Evolutionary conservation across 1,140 invertebrate genomes (phyloP).

Genomic region (Metopolophium dirhodum): DNA sequence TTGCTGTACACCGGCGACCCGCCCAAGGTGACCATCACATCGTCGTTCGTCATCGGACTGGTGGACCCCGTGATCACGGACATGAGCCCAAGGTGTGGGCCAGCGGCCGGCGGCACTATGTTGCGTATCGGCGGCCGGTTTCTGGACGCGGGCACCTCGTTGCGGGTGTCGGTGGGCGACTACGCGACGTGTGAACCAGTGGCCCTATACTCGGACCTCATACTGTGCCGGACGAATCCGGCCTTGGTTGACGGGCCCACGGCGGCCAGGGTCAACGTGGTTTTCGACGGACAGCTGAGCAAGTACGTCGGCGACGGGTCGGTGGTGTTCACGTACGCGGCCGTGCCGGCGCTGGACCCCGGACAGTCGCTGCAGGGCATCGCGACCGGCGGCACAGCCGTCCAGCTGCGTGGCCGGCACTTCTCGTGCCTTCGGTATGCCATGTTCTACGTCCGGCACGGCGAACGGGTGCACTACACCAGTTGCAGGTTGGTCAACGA

Average conservation of each 20-base stretch:
- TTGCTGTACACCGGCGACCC: conserved; percentile 71
- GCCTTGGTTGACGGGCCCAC: not conserved
- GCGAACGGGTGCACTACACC: not conserved
- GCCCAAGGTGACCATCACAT: conserved; percentile 70
- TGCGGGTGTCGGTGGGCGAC: conserved; percentile 87
- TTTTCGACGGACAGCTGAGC: not conserved
- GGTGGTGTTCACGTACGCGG: not conserved
- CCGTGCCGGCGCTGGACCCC: not conserved
- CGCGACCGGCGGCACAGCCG: not conserved
- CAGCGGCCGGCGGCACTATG: conserved; percentile 89
- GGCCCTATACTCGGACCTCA: not conserved
- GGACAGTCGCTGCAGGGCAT: not conserved
- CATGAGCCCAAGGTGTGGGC: conserved; percentile 87
- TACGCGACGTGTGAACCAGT: not conserved
- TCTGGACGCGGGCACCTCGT: conserved; percentile 92
- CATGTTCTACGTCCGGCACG: not conserved
- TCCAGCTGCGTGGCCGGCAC: not conserved
- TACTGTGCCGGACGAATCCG: not conserved
- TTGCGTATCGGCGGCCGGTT: conserved; percentile 87
- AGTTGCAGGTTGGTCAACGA: not conserved
- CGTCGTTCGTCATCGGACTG: not conserved
- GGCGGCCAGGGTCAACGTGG: not conserved
- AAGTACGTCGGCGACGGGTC: not conserved
- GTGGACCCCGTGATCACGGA: conserved; percentile 84
- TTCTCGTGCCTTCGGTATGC: not conserved